Evolutionary conservation across 2,888 invertebrate genomes (phyloP).

Genomic region (Gonocerus acuteangulatus): DNA sequence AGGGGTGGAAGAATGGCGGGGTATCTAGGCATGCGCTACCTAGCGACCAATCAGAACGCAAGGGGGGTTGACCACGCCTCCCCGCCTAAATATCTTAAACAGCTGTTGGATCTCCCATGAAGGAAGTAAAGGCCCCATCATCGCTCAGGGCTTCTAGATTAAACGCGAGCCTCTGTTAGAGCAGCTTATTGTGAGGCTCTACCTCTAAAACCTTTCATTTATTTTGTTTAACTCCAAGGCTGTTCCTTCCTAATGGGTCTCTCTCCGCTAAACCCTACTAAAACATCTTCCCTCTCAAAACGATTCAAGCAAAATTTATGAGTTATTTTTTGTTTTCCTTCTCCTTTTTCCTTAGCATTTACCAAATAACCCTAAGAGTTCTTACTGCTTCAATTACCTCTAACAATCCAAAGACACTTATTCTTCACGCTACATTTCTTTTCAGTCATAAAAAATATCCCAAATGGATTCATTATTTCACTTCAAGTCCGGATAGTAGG

Average conservation of each 20-base stretch:
- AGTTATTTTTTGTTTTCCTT: background rate
- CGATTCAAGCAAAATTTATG: background rate
- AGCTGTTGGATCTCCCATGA: conserved; percentile 33
- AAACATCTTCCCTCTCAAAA: background rate
- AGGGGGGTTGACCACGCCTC: conserved; percentile 18
- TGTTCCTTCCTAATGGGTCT: too few species aligned
- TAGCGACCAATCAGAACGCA: background rate
- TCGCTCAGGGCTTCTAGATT: conserved; percentile 17
- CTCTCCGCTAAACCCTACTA: too few species aligned
- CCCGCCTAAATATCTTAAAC: conserved; percentile 31
- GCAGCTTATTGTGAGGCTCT: conserved; percentile 14
- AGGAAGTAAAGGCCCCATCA: conserved; percentile 12
- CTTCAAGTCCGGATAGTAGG: too few species aligned
- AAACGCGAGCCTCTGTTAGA: background rate
- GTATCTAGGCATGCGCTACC: background rate
- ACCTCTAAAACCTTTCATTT: conserved; percentile 32
- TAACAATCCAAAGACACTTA: background rate
- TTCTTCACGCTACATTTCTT: too few species aligned
- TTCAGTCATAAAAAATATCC: too few species aligned
- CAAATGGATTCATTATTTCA: too few species aligned
- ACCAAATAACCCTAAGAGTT: background rate
- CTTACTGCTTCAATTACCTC: background rate
- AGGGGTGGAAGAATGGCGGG: background rate
- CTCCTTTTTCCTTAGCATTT: background rate
- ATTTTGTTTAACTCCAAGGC: conserved; percentile 28